phyloP scores from a whole-genome alignment of 2,113 vertebrate species.

The Puffinus mauretanicus region DNA sequence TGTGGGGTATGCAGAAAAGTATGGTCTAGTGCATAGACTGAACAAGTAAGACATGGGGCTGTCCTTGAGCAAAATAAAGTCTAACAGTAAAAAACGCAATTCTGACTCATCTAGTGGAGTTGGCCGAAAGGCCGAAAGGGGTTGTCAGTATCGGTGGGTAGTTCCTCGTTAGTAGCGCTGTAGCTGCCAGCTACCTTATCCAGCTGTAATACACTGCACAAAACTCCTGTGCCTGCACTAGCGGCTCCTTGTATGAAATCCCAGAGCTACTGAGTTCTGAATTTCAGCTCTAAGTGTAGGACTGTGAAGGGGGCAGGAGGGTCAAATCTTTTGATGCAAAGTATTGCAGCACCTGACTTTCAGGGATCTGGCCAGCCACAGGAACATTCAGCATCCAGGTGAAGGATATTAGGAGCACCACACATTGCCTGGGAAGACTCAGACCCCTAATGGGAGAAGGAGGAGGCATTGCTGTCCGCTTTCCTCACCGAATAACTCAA shows the following conservation, averaged over 20 bases:
- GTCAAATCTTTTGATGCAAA: background rate
- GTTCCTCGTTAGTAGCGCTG: background rate
- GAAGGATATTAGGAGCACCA: background rate
- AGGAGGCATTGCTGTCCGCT: background rate
- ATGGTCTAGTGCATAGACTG: background rate
- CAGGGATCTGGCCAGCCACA: fast-evolving
- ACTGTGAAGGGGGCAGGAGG: background rate
- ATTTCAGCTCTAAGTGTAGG: background rate
- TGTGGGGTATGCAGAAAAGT: background rate
- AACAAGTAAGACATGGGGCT: background rate
- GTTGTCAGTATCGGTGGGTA: background rate
- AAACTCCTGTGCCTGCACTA: background rate
- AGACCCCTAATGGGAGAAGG: background rate
- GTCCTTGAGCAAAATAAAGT: background rate
- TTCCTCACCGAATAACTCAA: background rate
- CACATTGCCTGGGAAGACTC: background rate
- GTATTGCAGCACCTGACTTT: background rate
- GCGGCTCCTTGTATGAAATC: background rate
- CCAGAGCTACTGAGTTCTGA: background rate
- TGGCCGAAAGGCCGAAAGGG: background rate
- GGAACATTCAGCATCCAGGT: background rate
- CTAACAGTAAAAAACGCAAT: background rate
- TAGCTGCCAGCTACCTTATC: background rate
- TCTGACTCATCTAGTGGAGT: background rate
- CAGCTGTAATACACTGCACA: background rate